These are phyloP conservation scores for Corynorhinus townsendii DNA, from an alignment of 2,113 vertebrate species.

Conservation along the genomic window DNA sequence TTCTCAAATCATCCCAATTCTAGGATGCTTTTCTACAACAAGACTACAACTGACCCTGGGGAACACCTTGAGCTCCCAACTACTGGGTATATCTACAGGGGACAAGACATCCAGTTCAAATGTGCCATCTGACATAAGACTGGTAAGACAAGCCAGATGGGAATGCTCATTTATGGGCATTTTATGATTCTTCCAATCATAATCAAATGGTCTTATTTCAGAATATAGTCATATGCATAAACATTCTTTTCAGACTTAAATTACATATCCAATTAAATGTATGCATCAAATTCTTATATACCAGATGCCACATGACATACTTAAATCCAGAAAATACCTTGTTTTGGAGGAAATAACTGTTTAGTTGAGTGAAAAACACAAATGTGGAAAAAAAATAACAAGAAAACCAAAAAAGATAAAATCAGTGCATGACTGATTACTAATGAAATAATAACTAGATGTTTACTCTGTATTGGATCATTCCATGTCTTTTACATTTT, in stretches of 20 bases:
- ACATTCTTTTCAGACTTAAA: background rate
- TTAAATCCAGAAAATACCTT: background rate
- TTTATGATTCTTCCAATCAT: background rate
- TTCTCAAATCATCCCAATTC: background rate
- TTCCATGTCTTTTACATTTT: background rate
- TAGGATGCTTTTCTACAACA: background rate
- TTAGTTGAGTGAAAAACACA: background rate
- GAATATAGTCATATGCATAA: background rate
- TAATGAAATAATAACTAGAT: background rate
- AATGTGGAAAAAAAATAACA: background rate
- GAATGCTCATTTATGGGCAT: background rate
- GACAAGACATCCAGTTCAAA: background rate
- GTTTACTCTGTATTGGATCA: background rate
- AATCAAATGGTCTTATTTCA: background rate
- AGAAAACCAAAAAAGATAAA: background rate
- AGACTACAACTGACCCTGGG: background rate
- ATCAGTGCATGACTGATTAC: background rate
- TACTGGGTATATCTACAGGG: background rate
- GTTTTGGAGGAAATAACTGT: background rate
- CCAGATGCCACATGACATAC: background rate
- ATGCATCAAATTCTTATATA: background rate
- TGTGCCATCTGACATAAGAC: background rate
- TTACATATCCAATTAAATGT: background rate
- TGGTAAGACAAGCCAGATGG: background rate
- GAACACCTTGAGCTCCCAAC: background rate